These are phyloP conservation scores for Salarias fasciatus DNA, from an alignment of 2,797 vertebrate genomes.

Conservation along the genomic window DNA sequence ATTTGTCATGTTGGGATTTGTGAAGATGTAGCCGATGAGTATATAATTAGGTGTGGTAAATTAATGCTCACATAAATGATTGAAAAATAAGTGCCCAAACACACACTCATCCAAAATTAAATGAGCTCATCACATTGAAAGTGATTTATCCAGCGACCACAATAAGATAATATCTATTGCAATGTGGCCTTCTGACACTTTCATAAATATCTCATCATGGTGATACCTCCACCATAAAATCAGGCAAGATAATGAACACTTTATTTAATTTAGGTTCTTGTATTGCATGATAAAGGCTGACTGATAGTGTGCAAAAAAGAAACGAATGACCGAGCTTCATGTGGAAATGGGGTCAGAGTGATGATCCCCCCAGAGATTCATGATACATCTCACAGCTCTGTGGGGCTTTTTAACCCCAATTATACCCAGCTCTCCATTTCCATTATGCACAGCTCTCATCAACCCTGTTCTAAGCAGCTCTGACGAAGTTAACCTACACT, in stretches of 20 bases:
- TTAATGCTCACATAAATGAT: neutral
- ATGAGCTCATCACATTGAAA: neutral
- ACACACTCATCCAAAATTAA: neutral
- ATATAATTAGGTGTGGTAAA: neutral
- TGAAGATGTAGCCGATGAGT: neutral
- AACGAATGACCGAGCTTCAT: conserved; percentile 2
- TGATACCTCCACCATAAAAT: conserved; percentile 26
- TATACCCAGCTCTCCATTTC: neutral
- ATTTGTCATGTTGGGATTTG: neutral
- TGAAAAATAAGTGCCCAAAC: neutral
- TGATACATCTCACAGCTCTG: neutral
- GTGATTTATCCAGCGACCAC: neutral
- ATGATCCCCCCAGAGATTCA: neutral
- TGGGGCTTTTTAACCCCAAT: neutral
- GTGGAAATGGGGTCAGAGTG: neutral
- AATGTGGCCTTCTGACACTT: neutral
- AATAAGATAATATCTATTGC: conserved; percentile 4
- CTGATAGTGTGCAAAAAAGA: conserved; percentile 1
- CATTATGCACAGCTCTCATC: neutral
- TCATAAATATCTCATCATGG: conserved; percentile 24
- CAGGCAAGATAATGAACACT: neutral
- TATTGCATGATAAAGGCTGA: conserved; percentile 5
- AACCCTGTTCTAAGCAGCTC: neutral
- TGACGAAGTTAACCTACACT: no score
- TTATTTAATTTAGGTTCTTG: conserved; percentile 15